Evolutionary conservation across 2,113 vertebrate genomes (phyloP), one percentile per base, ranked within the genome.

Genomic region (Malurus cyaneus): DNA sequence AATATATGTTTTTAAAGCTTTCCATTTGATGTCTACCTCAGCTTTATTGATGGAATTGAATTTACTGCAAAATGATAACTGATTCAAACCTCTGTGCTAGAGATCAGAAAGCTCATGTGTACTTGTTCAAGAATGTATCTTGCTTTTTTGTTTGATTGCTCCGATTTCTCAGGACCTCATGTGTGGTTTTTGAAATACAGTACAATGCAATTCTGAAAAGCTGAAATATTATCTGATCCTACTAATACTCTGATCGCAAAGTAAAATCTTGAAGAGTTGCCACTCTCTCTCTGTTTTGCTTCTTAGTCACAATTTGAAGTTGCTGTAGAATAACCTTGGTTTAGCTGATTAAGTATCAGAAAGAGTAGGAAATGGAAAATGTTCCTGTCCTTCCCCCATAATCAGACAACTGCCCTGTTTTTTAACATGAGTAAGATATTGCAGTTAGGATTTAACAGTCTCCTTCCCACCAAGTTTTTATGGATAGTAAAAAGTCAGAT

Each of bases 11-110:
- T 93, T 91, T 84, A 84, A 92, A 87, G 77, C n/a, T 64, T 92
- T 95, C 39, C 79, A 20, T 88, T 94, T 96, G 80, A 93, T 88
- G 69, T 84, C 57, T 92, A 24, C 44, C 41, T 91, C 69, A 87
- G 80, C 31, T 78, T 91, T 78, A 72, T 53, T 94, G 65, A 67
- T 74, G 53, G 61, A 85, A 76, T 71, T 88, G 34, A 74, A 64
- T 88, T 83, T 92, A 60, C 61, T 60, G 46, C 49, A 71, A 57
- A 85, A 71, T 93, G 52, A 80, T 80, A 92, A 59, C 62, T 1
- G 3, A 61, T 12, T 84, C 46, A 57, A 91, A 13, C 47, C 31
- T 49, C 36, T 76, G 44, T 81, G 57, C 71, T 77, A 39, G 50
- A 88, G 79, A 92, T 91, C 86, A 93, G 69, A 91, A 89, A 69